phyloP scores from a whole-genome alignment of 2,888 invertebrate genomes.

The Corbicula japonica region DNA sequence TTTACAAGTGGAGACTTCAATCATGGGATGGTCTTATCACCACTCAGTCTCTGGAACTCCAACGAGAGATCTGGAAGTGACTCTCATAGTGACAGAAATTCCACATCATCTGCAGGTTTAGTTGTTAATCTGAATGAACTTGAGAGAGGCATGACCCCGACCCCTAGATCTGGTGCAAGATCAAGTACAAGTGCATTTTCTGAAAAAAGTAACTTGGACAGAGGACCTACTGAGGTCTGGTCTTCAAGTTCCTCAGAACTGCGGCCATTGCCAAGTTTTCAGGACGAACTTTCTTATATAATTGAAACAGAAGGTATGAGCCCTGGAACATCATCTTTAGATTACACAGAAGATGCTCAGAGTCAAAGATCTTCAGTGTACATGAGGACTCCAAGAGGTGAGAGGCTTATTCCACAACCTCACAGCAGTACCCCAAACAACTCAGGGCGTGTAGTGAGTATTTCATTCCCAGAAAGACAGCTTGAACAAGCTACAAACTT shows the following conservation, averaged over 20 bases:
- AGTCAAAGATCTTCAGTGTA: constrained; percentile 66
- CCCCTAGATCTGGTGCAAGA: constrained; percentile 49
- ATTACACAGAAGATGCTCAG: constrained; percentile 62
- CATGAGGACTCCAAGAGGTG: constrained; percentile 37
- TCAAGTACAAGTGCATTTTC: constrained; percentile 55
- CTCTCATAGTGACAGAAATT: constrained; percentile 50
- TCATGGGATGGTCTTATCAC: constrained; percentile 67
- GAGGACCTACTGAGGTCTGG: constrained; percentile 70
- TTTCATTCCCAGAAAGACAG: constrained; percentile 59
- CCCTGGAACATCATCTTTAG: constrained; percentile 51
- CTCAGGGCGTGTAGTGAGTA: constrained; percentile 39
- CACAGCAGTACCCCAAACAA: constrained; percentile 57
- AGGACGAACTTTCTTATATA: constrained; percentile 63
- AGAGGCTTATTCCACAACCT: constrained; percentile 32
- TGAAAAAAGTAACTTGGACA: constrained; percentile 52
- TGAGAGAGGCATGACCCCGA: constrained; percentile 48
- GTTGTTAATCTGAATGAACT: constrained; percentile 34
- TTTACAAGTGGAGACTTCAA: constrained; percentile 50
- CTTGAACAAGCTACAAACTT: constrained; percentile 40
- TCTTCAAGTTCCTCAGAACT: constrained; percentile 64
- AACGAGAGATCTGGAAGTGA: constrained; percentile 64
- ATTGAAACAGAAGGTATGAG: constrained; percentile 71
- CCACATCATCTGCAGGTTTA: constrained; percentile 56
- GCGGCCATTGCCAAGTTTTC: constrained; percentile 33
- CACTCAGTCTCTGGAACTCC: constrained; percentile 74